Percentiles rank a stretch among this genome's conserved stretches.
phyloP scores from a whole-genome alignment of 2,113 vertebrate genomes.

The Carassius gibelio region DNA sequence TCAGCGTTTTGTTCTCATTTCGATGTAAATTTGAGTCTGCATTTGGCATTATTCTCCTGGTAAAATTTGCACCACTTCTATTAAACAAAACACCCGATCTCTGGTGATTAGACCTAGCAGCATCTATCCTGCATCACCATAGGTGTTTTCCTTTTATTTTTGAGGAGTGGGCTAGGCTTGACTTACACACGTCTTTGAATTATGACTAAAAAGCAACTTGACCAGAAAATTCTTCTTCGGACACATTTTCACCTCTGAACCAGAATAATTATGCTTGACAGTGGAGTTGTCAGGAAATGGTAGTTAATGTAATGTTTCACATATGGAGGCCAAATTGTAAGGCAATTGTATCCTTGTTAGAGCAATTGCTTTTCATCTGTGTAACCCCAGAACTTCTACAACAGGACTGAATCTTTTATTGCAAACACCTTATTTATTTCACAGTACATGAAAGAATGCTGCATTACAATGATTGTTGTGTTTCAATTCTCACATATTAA shows the following conservation, averaged over 20 bases:
- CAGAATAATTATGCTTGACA: conserved; percentile 31
- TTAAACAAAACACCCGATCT: neutral
- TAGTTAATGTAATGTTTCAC: conserved; percentile 40
- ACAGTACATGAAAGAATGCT: neutral
- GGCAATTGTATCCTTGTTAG: conserved; percentile 23
- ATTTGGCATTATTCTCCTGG: conserved; percentile 1
- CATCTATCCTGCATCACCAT: neutral
- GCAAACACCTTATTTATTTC: neutral
- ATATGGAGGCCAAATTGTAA: conserved; percentile 23
- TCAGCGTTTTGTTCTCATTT: conserved; percentile 16
- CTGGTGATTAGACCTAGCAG: neutral
- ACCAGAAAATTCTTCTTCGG: neutral
- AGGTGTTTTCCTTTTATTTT: neutral
- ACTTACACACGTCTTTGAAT: conserved; percentile 15
- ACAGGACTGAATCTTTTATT: neutral
- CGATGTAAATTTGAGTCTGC: conserved; percentile 20
- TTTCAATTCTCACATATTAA: neutral
- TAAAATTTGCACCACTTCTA: neutral
- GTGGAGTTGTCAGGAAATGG: conserved; percentile 31
- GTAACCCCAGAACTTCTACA: neutral
- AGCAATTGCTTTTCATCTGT: conserved; percentile 19
- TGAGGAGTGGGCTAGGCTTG: neutral
- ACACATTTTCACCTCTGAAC: conserved; percentile 16
- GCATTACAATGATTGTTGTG: neutral
- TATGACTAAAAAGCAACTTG: neutral